Base-by-base conservation (phyloP, 2,888 invertebrate species). In the Tetranychus piercei region DNA sequence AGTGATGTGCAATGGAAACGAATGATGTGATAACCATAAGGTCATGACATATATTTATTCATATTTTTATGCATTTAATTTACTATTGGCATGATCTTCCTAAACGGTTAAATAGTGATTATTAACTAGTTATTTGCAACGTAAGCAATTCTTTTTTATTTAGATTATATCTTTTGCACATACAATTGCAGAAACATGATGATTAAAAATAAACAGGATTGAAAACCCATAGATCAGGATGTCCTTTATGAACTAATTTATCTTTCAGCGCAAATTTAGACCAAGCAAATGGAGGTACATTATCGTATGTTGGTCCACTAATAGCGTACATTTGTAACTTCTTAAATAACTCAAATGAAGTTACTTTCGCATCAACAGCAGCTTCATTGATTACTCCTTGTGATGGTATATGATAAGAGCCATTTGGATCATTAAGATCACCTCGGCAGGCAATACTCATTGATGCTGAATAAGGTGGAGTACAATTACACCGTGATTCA, bases 221-320 rank as follows among this genome's bases (percentile, higher is more conserved):
- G 81, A 91, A 92, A 72, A 86, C 84, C 86, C 89, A 92, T 72
- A 85, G 81, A 79, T 91, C 89, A 0, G 91, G 90, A 11, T 90
- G 88, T 3, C 89, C 90, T 77, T 86, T 81, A 80, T 90, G 91
- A 0, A 87, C 85, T 34, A 85, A 80, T 73, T 82, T 80, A 76
- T 86, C 83, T 4, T 84, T 84, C 79, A 88, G 89, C 77, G 87
- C 87, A 2, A 55, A 55, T 73, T 85, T 86, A 74, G 88, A 87
- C 92, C 92, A 92, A 80, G 87, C 86, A 82, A 91, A 92, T 0
- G 89, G 87, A 74, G 88, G 88, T 71, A 87, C 83, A n/a, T 82
- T 81, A 74, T 88, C 84, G 82, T 86, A 84, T 0, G 88, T 85
- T 9, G 86, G 86, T 7, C 86, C 85, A 76, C 82, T 81, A 45